Percentiles rank a stretch among this genome's conserved stretches.
These are phyloP conservation scores for Sebastes kiyomatsui DNA, from an alignment of 2,797 vertebrate genomes.

Conservation along the genomic window DNA sequence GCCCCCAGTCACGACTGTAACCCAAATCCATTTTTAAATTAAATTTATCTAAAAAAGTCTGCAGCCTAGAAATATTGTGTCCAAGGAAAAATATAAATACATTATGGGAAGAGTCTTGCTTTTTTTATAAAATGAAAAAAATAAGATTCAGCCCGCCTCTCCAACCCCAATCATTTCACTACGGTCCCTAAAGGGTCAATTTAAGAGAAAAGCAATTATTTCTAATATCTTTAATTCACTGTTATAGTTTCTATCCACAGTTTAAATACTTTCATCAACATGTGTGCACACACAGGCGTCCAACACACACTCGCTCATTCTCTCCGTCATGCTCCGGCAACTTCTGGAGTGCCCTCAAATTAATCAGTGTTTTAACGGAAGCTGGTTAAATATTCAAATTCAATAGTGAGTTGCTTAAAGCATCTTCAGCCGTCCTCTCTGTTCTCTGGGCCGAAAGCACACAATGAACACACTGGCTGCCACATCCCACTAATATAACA, in stretches of 20 bases:
- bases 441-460: conserved; percentile 12
- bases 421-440: conserved; percentile 35
- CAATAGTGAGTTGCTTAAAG: conserved; percentile 52
- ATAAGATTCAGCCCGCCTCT: not conserved
- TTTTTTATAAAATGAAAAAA: not conserved
- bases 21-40: not conserved
- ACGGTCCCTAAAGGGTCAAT: not conserved
- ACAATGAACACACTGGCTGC: not conserved
- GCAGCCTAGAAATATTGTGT: not conserved
- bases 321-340: conserved; percentile 66
- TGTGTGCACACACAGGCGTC: not conserved
- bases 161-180: not conserved
- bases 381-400: conserved; percentile 74
- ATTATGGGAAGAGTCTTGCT: not conserved
- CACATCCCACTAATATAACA: not conserved
- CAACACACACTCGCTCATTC: conserved; percentile 31
- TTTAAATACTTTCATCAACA: conserved; percentile 3
- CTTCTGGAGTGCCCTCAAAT: conserved; percentile 72
- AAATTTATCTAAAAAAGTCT: not conserved
- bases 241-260: not conserved
- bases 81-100: not conserved
- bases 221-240: not conserved
- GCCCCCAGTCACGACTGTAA: not conserved
- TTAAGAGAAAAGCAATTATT: conserved; percentile 15
- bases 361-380: conserved; percentile 77